Base-by-base conservation (phyloP, 92 coral and sea anemone species). In the Porites rus region DNA sequence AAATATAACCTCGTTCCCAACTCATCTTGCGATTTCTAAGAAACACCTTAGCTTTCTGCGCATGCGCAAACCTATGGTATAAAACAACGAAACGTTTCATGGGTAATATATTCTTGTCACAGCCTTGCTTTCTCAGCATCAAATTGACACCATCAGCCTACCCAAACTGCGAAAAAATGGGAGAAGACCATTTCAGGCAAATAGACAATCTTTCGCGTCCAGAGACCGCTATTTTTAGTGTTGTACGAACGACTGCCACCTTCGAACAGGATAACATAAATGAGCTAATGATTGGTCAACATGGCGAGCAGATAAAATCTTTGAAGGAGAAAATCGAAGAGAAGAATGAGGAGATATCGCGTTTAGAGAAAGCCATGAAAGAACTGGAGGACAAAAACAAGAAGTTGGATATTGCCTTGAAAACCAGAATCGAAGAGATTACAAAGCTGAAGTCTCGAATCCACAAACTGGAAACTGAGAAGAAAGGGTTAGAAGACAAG, bases 311-410 rank as follows among this genome's bases (percentile, higher is more conserved):
- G 10, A 85, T 90, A 19, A 86, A 85, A 14, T 64, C 60, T 7
- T 63, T 90, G 18, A 90, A 65, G 69, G 86, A 82, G 19, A 74
- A 90, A 51, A 51, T 90, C 13, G 89, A 74, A 4, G 84, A 64
- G 69, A 90, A 90, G 89, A 69, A 90, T 25, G 92, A 84, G 65
- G 90, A 90, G 87, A 90, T 90, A 24, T 38, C 43, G 46, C 75
- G 70, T 12, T 63, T 90, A 50, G 25, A 54, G 19, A 67, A 90
- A 63, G 62, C 73, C n/a, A 60, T 85, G 66, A 66, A 46, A 69
- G 90, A 73, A 2, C 86, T 85, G 10, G 87, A 89, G n/a, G 86
- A 73, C 28, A 89, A 89, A n/a, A 89, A 89, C 86, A 59, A 72
- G 16, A 82, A 79, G 17, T 67, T 90, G 4, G 92, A 85, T 6